Evolutionary conservation across 2,113 vertebrate species (phyloP).

Genomic region (Gulo gulo): DNA sequence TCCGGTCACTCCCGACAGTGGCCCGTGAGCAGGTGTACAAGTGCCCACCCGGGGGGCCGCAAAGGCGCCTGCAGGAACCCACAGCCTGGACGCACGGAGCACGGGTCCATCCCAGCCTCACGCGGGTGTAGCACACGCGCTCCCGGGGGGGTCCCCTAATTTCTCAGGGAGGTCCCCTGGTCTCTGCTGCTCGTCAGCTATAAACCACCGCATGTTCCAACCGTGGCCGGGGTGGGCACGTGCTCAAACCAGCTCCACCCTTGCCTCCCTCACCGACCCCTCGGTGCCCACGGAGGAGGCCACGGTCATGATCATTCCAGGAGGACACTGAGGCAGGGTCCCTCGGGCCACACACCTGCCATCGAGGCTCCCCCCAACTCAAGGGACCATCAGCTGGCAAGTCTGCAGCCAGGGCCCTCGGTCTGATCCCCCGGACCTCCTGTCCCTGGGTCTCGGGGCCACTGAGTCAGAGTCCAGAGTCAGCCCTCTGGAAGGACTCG

Average conservation of each 20-base stretch:
- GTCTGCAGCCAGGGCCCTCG: not conserved
- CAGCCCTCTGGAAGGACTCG: rapidly evolving
- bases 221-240: too few relatives aligned
- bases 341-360: not conserved
- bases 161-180: not conserved
- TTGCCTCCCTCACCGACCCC: not conserved
- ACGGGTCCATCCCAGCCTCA: rapidly evolving
- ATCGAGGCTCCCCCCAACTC: not conserved
- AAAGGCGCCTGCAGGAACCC: not conserved
- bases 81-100: not conserved
- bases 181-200: not conserved
- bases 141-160: not conserved
- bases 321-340: not conserved
- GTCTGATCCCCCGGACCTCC: rapidly evolving
- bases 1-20: not conserved
- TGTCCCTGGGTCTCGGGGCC: not conserved
- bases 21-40: not conserved
- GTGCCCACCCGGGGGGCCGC: rapidly evolving
- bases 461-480: too few relatives aligned
- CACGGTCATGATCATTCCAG: not conserved
- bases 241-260: too few relatives aligned
- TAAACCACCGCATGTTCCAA: not conserved
- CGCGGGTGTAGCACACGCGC: not conserved
- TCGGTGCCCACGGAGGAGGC: too few relatives aligned
- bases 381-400: rapidly evolving